Percentiles rank a stretch among this genome's conserved stretches.
Conservation (phyloP, 2,113 vertebrate genomes). For the Nothocercus nigrocapillus region DNA sequence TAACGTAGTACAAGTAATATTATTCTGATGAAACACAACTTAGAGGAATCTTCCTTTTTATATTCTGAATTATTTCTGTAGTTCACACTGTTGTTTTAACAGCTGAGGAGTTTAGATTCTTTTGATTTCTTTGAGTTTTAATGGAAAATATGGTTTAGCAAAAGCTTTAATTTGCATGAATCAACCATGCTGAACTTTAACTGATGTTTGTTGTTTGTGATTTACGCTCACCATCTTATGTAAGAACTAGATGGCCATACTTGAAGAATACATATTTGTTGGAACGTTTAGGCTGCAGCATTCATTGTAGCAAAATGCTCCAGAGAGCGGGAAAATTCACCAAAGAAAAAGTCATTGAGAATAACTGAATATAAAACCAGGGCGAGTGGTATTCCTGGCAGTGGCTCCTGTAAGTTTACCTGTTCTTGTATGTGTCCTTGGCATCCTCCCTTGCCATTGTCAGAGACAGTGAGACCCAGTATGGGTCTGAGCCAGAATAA, state of each 20-base stretch:
- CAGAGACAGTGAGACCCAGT: too few species aligned
- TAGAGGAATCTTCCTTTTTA: background rate
- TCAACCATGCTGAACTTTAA: background rate
- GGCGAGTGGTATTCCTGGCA: background rate
- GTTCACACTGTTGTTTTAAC: background rate
- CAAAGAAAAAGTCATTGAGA: background rate
- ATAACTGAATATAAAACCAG: too few species aligned
- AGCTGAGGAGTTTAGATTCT: background rate
- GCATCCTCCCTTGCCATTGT: background rate
- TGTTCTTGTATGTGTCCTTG: too few species aligned
- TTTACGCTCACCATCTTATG: background rate
- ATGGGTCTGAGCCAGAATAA: too few species aligned
- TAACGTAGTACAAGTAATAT: background rate
- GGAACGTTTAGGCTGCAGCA: background rate
- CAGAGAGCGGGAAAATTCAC: background rate
- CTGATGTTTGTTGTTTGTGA: background rate
- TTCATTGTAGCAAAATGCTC: background rate
- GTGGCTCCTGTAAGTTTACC: background rate
- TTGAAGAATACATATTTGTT: background rate
- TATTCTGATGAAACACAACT: background rate
- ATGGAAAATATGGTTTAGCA: background rate
- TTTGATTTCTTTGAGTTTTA: background rate
- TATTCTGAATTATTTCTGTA: background rate
- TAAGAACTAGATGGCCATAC: too few species aligned
- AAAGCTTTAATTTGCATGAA: background rate